Base-by-base conservation (phyloP, 2,888 invertebrate species). In the Sicus ferrugineus region DNA sequence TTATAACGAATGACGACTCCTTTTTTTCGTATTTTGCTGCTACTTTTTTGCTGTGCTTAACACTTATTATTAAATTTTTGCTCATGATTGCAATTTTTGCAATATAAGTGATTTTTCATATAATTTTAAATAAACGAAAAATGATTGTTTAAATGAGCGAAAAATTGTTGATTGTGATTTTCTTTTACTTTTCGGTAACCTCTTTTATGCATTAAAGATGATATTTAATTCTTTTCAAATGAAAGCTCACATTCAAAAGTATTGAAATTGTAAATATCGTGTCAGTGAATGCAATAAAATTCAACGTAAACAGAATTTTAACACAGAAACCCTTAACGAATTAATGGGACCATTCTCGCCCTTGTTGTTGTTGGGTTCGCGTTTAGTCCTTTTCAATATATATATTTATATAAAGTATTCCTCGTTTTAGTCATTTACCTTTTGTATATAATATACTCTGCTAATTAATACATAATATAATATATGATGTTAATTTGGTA, bases 1-100 rank as follows among this genome's bases (percentile, higher is more conserved):
- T 65, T 65, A 65, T 54, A 65, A 65, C 65, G 65, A 16, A 65
- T 65, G 65, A 65, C 65, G 65, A 65, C 65, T 65, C 65, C 65
- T 54, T 65, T 65, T 65, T 54, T 9, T 28, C 30, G 46, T 46
- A 21, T 38, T 28, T 9, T 42, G 62, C 46, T 62, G 42, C 62
- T 62, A 26, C 26, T 54, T 59, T 59, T 30, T 58, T 58, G 58
- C 31, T 58, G 59, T 31, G 31, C 16, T 59, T 31, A 34, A 59
- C 34, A 59, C 59, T 59, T 59, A 59, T 34, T 19, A 31, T 30
- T 58, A 58, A 59, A 11, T 31, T 31, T n/a, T n/a, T n/a, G n/a
- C n/a, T n/a, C n/a, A n/a, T n/a, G n/a, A n/a, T n/a, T n/a, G n/a
- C n/a, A n/a, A n/a, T n/a, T n/a, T n/a, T n/a, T n/a, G n/a, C n/a